Base-by-base conservation (phyloP, 2,797 vertebrate species). In the Epinephelus awoara region DNA sequence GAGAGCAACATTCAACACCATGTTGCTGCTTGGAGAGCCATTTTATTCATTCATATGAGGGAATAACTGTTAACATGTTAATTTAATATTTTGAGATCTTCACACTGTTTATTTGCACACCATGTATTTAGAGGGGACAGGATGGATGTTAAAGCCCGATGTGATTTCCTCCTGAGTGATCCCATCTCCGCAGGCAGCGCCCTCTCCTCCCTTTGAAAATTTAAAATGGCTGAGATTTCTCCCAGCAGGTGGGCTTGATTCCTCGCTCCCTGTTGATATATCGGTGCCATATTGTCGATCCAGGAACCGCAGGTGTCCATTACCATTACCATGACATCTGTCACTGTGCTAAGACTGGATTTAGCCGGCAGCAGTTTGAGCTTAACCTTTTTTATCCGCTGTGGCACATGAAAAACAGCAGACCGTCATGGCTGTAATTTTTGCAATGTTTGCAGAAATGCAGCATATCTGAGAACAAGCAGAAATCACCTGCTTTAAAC, bases 191-290 rank as follows among this genome's bases (percentile, higher is more conserved):
- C 54, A 47, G 77, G 69, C 40, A 42, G 40, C 25, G 0, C 4
- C 12, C 19, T 66, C 40, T 67, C 49, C 55, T 75, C 49, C 23
- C 11, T 81, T 46, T 79, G 72, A 87, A 80, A 77, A 54, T 72
- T 71, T 79, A 75, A 90, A 93, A 85, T 86, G 81, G 74, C 73
- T 78, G 72, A 83, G 77, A 68, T 90, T 89, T 84, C 76, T 84
- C 83, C 72, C 69, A 49, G 85, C 67, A 69, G 68, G 80, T 10
- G 72, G 74, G 75, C 78, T 72, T 49, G 74, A 87, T 64, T 82
- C 72, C 46, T 77, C 8, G 12, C 82, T 85, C 52, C 80, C 82
- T 75, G 85, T 84, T 87, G 87, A 72, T 77, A 67, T 77, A 69
- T 63, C 4, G 13, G 21, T 72, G 52, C 74, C 84, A 74, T 72